A percentile compares a stretch with the other conserved stretches of the same genome.
phyloP scores from a whole-genome alignment of 2,888 invertebrate species.

The Eupithecia subfuscata region DNA sequence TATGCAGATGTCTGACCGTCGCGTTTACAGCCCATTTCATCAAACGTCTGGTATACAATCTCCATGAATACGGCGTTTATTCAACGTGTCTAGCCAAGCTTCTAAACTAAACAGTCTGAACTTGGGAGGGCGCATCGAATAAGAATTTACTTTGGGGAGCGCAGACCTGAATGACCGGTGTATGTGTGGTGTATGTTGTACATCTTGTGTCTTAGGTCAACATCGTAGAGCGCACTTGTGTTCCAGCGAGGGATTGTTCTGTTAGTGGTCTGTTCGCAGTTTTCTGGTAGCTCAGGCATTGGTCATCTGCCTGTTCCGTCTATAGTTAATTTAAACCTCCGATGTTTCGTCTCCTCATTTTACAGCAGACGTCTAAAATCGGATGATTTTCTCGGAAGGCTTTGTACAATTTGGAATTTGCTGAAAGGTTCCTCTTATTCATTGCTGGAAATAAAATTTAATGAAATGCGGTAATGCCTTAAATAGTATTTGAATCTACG shows the following conservation, averaged over 20 bases:
- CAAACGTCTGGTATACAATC: slow-evolving; percentile 35
- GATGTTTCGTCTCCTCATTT: background rate
- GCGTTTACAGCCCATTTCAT: slow-evolving; percentile 23
- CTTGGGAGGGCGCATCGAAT: slow-evolving; percentile 29
- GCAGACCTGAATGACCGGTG: slow-evolving; percentile 2
- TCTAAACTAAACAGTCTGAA: slow-evolving; percentile 23
- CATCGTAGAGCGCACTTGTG: background rate
- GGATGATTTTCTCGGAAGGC: background rate
- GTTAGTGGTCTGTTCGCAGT: background rate
- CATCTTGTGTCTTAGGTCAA: background rate
- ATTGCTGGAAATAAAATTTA: background rate
- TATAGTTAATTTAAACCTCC: background rate
- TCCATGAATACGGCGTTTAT: slow-evolving; percentile 25
- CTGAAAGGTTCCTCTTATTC: background rate
- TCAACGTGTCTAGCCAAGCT: slow-evolving; percentile 26
- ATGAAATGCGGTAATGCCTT: background rate
- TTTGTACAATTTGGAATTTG: background rate
- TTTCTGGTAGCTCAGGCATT: background rate
- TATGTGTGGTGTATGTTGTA: background rate
- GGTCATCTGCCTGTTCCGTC: background rate
- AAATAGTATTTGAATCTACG: background rate
- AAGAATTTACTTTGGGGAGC: slow-evolving; percentile 21
- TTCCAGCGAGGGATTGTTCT: background rate
- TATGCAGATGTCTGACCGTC: slow-evolving; percentile 23
- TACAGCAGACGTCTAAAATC: background rate